phyloP scores from a whole-genome alignment of 2,797 vertebrate genomes.

The Siniperca obscura region DNA sequence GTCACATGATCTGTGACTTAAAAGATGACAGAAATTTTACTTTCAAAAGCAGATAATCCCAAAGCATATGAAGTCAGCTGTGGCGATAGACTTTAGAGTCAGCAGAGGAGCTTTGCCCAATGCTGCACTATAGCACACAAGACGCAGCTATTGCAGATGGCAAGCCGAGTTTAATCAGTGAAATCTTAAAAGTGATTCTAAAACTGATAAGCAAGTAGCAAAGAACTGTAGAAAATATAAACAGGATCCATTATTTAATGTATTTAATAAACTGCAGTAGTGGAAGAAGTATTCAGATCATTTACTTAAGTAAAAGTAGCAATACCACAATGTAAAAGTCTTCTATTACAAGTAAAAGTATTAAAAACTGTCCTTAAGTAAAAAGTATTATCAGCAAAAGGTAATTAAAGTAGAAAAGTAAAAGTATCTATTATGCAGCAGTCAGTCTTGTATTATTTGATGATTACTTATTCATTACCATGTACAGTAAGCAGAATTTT shows the following conservation, averaged over 20 bases:
- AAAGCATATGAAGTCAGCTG: not conserved
- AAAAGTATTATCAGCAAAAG: not conserved
- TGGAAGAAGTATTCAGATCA: not conserved
- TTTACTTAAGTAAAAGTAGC: not conserved
- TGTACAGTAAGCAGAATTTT: not conserved
- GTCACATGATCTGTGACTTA: slow-evolving; percentile 24
- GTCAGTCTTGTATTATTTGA: not conserved
- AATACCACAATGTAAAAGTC: not conserved
- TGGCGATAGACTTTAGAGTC: not conserved
- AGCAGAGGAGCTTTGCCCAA: not conserved
- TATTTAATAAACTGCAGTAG: not conserved
- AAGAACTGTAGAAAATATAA: not conserved
- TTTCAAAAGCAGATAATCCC: not conserved
- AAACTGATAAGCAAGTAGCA: not conserved
- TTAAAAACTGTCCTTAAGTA: not conserved
- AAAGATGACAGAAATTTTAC: not conserved
- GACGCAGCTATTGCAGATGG: slow-evolving; percentile 15
- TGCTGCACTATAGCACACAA: not conserved
- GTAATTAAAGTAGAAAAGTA: not conserved
- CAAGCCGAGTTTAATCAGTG: not conserved
- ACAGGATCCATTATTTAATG: not conserved
- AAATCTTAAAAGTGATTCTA: not conserved
- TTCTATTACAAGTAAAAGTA: not conserved
- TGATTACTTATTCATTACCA: not conserved
- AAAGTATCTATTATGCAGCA: not conserved